Evolutionary conservation across 30 jellyfish, hydroid and myxozoan species (phyloP).

Genomic region (Aurelia sp.): DNA sequence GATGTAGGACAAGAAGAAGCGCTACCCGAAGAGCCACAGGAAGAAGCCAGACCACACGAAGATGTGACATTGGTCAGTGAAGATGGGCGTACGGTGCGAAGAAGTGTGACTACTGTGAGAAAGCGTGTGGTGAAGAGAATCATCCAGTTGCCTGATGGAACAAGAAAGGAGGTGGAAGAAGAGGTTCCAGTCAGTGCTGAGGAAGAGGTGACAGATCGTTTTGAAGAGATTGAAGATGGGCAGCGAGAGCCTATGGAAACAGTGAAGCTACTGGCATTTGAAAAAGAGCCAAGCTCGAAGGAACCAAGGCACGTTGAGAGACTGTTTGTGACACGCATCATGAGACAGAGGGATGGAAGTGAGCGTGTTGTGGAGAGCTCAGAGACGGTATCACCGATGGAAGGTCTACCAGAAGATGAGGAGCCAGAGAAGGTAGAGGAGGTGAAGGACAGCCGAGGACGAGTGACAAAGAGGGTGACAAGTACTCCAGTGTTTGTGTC

Average conservation of each 20-base stretch:
- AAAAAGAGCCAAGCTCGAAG: background rate
- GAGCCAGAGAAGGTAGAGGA: slow-evolving; percentile 74
- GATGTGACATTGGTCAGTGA: slow-evolving; percentile 22
- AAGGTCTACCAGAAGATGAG: slow-evolving; percentile 70
- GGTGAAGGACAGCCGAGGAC: slow-evolving; percentile 63
- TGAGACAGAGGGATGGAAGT: slow-evolving; percentile 83
- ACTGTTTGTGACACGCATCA: slow-evolving; percentile 74
- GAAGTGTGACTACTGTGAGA: slow-evolving; percentile 62
- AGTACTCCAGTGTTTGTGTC: slow-evolving; percentile 71
- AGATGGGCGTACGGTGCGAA: slow-evolving; percentile 73
- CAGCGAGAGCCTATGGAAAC: background rate
- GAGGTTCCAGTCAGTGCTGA: slow-evolving; percentile 76
- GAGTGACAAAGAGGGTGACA: slow-evolving; percentile 62
- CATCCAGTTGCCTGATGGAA: slow-evolving; percentile 84
- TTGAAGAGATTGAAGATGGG: slow-evolving; percentile 20
- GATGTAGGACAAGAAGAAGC: slow-evolving; percentile 66
- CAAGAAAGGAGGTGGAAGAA: slow-evolving; percentile 82
- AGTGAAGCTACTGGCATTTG: background rate
- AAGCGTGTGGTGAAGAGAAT: slow-evolving; percentile 79
- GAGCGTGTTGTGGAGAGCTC: slow-evolving; percentile 83
- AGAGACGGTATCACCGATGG: slow-evolving; percentile 78
- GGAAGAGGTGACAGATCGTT: slow-evolving; percentile 14
- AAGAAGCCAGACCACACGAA: background rate
- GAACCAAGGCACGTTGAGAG: slow-evolving; percentile 86
- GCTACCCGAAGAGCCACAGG: background rate